These are phyloP conservation scores for Ruditapes philippinarum DNA, from an alignment of 1,140 invertebrate species.

Conservation along the genomic window DNA sequence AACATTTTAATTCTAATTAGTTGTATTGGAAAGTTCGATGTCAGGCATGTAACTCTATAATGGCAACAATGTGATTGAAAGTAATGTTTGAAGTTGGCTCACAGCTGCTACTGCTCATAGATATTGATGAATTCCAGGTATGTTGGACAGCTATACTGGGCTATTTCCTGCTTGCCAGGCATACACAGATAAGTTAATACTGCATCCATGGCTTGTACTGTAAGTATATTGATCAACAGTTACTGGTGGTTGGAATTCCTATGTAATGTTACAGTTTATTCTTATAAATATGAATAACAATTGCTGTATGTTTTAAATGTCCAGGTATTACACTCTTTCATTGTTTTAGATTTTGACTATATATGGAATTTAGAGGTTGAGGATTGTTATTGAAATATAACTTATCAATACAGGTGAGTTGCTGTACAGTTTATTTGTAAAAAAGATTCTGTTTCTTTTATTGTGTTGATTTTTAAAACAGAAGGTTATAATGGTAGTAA, in stretches of 20 bases:
- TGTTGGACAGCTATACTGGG: not conserved
- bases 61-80: not conserved
- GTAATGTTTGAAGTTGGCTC: conserved; percentile 15
- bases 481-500: no score
- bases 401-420: not conserved
- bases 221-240: conserved; percentile 3
- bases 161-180: not conserved
- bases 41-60: no score
- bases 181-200: not conserved
- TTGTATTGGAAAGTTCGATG: no score
- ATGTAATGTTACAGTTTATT: not conserved
- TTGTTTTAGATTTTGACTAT: not conserved
- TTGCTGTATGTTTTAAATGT: not conserved
- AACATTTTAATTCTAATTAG: no score
- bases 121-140: conserved; percentile 20
- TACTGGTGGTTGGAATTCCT: no score
- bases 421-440: not conserved
- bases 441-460: no score
- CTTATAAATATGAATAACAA: not conserved
- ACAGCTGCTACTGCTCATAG: not conserved
- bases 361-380: not conserved
- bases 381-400: not conserved
- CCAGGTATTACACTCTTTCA: not conserved
- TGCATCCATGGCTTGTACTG: not conserved
- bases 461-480: no score